These are phyloP conservation scores for Sminthurinus aureus DNA, from an alignment of 2,888 invertebrate species.

Conservation along the genomic window DNA sequence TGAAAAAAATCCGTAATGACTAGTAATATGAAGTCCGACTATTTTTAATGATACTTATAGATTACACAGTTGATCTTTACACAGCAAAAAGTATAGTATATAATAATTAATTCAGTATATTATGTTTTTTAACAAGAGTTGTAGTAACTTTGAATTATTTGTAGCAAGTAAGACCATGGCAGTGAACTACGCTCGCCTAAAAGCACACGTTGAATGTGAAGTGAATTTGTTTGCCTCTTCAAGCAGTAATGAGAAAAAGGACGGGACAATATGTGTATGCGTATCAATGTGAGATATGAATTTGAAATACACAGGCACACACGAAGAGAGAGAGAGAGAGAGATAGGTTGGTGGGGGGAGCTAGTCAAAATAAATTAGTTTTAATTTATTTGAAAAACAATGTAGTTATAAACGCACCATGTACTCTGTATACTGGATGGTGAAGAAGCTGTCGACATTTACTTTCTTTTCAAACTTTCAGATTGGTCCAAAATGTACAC, in stretches of 20 bases:
- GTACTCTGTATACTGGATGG: background rate
- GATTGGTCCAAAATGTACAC: background rate
- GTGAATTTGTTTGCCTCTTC: background rate
- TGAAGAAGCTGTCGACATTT: background rate
- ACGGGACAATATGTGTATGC: background rate
- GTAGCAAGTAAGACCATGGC: background rate
- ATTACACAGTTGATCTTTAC: background rate
- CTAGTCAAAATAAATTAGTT: slow-evolving; percentile 21
- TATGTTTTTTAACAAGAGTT: background rate
- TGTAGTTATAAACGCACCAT: background rate
- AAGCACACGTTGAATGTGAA: slow-evolving; percentile 5
- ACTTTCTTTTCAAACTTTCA: background rate
- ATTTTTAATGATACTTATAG: background rate
- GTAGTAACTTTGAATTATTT: background rate
- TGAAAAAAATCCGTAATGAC: background rate
- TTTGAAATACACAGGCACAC: background rate
- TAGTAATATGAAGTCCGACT: too few species aligned
- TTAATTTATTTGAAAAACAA: slow-evolving; percentile 21
- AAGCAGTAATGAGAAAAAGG: background rate
- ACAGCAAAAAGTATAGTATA: background rate
- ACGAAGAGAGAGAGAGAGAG: background rate
- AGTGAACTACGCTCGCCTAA: background rate
- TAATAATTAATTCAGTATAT: background rate
- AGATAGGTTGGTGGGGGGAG: background rate
- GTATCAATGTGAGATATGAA: background rate